phyloP scores from a whole-genome alignment of 2,113 vertebrate genomes.

The Emydocephalus ijimae region DNA sequence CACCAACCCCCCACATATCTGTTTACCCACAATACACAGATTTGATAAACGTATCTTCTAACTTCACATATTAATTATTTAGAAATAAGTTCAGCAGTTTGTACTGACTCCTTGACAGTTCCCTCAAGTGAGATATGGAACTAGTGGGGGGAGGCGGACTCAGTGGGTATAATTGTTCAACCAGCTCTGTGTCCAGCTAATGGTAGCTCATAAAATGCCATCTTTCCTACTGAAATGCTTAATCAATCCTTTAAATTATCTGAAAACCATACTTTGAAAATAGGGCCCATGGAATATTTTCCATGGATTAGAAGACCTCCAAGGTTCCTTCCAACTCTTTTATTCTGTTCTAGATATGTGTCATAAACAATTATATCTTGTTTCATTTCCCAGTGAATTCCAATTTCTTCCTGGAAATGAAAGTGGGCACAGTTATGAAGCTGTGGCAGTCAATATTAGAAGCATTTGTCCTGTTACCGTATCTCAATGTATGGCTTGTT shows the following conservation, averaged over 20 bases:
- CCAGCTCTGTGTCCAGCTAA: neutral
- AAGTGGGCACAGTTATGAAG: conserved; percentile 54
- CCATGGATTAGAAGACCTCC: too few relatives aligned
- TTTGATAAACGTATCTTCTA: neutral
- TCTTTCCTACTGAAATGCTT: neutral
- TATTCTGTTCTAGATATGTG: accelerated
- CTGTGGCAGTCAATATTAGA: conserved; percentile 35
- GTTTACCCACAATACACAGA: neutral
- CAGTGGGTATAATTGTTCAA: neutral
- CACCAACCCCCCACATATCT: too few relatives aligned
- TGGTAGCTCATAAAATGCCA: neutral
- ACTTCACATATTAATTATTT: neutral
- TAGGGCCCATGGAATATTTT: neutral
- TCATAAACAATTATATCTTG: neutral
- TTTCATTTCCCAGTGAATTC: conserved; percentile 65
- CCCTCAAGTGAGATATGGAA: neutral
- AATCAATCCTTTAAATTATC: conserved; percentile 1
- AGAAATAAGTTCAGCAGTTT: neutral
- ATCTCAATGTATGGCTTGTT: conserved; percentile 41
- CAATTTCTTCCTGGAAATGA: conserved; percentile 32
- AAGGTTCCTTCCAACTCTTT: too few relatives aligned
- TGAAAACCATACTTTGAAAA: conserved; percentile 36
- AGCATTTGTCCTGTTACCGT: conserved; percentile 56
- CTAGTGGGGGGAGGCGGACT: neutral
- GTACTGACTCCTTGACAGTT: neutral